A percentile compares a stretch with the other conserved stretches of the same genome.
phyloP scores from a whole-genome alignment of 1,140 invertebrate species.

The Paramacrobiotus metropolitanus region DNA sequence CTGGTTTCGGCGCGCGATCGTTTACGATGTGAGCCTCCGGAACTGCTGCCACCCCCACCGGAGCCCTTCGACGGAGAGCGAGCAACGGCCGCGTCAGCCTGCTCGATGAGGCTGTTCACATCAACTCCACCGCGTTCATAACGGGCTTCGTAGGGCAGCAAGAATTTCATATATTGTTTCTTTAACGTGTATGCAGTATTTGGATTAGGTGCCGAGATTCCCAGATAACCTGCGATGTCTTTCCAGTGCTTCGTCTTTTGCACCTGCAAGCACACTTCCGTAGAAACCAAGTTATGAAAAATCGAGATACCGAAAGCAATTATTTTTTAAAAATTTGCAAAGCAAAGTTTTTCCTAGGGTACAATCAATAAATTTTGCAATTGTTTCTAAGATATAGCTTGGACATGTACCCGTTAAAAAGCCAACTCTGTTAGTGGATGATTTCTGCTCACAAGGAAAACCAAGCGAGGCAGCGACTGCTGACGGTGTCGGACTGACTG shows the following conservation, averaged over 20 bases:
- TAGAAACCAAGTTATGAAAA: too few species aligned
- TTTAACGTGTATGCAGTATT: conserved; percentile 84
- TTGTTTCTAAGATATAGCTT: conserved; percentile 20
- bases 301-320: conserved; percentile 1
- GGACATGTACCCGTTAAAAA: background rate
- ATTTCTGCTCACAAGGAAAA: conserved; percentile 13
- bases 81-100: conserved; percentile 28
- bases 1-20: too few species aligned
- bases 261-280: conserved; percentile 49
- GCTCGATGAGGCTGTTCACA: conserved; percentile 77
- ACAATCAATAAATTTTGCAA: conserved; percentile 40
- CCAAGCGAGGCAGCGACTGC: background rate
- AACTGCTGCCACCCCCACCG: background rate
- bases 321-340: background rate
- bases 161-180: conserved; percentile 91
- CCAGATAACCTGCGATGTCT: conserved; percentile 72
- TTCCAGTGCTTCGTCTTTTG: conserved; percentile 97
- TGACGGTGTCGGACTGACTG: background rate
- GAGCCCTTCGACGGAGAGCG: conserved; percentile 1
- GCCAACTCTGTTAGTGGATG: background rate
- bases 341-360: background rate
- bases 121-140: conserved; percentile 86
- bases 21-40: too few species aligned
- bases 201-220: conserved; percentile 68
- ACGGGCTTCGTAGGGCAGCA: conserved; percentile 82